Conservation (phyloP, 2,888 invertebrate species). For the Cephus pulcher region DNA sequence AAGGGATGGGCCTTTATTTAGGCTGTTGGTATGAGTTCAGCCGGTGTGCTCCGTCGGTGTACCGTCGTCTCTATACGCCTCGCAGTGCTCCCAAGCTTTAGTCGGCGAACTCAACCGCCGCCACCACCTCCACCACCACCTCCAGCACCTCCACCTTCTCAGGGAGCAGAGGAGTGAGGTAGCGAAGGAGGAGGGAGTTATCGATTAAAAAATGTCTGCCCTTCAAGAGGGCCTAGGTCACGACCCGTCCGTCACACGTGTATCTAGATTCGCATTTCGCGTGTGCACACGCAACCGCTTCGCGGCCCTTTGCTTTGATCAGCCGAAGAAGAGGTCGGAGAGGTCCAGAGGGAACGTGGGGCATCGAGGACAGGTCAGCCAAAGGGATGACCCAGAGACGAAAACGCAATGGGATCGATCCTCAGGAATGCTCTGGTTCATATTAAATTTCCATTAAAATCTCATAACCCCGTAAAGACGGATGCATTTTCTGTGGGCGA, state of each 20-base stretch:
- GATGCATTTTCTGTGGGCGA: background rate
- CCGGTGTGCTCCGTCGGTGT: constrained; percentile 19
- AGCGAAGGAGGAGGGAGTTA: constrained; percentile 51
- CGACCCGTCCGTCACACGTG: constrained; percentile 61
- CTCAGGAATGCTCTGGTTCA: background rate
- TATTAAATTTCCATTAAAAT: background rate
- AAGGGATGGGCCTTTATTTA: constrained; percentile 64
- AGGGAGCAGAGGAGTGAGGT: constrained; percentile 30
- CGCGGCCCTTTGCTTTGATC: background rate
- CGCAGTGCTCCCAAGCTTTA: constrained; percentile 34
- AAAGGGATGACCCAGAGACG: background rate
- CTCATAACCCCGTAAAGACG: background rate
- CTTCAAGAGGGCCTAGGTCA: constrained; percentile 67
- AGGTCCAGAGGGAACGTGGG: background rate
- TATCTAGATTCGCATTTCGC: constrained; percentile 7
- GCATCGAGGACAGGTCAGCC: background rate
- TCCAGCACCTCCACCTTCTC: constrained; percentile 23
- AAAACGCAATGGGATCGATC: background rate
- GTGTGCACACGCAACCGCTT: background rate
- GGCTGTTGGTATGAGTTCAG: constrained; percentile 42
- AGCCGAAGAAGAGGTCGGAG: background rate
- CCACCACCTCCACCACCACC: constrained; percentile 24
- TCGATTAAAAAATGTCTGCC: constrained; percentile 68
- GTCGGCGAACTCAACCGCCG: constrained; percentile 40
- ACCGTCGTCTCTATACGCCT: constrained; percentile 37